phyloP scores from a whole-genome alignment of 37 sponge, comb jelly and placozoan species.

The Aplysina aerophoba region DNA sequence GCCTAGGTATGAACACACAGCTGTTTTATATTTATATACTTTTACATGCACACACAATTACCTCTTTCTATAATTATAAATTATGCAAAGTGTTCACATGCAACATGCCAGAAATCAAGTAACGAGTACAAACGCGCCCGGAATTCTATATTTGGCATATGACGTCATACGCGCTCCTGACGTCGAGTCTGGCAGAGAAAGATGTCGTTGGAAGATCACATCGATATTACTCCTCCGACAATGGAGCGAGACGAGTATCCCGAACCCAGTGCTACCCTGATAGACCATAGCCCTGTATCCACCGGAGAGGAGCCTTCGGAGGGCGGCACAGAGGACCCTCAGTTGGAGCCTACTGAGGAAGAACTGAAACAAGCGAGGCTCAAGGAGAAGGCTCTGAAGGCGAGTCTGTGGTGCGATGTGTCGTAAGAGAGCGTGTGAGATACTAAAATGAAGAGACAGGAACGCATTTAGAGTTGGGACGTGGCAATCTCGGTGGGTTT shows the following conservation, averaged over 20 bases:
- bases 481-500: too few relatives aligned
- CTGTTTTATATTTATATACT: too few relatives aligned
- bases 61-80: too few relatives aligned
- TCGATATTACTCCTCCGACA: slow-evolving; percentile 36
- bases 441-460: not conserved
- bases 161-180: too few relatives aligned
- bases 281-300: not conserved
- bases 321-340: slow-evolving; percentile 31
- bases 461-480: not conserved
- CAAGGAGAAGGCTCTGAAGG: slow-evolving; percentile 47
- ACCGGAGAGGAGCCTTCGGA: not conserved
- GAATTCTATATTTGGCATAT: too few relatives aligned
- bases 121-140: too few relatives aligned
- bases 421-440: not conserved
- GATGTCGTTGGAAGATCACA: slow-evolving; percentile 14
- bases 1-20: too few relatives aligned
- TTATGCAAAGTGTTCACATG: too few relatives aligned
- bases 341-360: slow-evolving; percentile 67
- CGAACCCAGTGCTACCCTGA: not conserved
- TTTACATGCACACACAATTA: too few relatives aligned
- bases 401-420: not conserved
- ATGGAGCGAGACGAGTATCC: slow-evolving; percentile 16
- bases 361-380: slow-evolving; percentile 70
- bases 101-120: too few relatives aligned
- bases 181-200: too few relatives aligned